These are phyloP conservation scores for Hozukius guyotensis DNA, from an alignment of 2,797 vertebrate genomes.

Conservation along the genomic window DNA sequence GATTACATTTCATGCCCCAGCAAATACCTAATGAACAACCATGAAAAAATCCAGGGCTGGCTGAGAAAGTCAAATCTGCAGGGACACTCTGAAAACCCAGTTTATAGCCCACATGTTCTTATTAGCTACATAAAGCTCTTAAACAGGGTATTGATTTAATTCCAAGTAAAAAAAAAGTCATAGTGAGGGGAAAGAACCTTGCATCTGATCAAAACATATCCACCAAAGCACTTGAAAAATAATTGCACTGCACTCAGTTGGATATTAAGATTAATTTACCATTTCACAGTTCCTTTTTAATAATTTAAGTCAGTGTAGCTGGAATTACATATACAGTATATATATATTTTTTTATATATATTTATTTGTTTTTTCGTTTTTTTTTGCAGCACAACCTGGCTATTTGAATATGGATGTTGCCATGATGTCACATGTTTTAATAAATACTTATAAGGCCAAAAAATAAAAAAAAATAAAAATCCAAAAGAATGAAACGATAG, in stretches of 20 bases:
- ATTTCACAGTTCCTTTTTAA: not conserved
- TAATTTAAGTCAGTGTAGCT: not conserved
- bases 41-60: conserved; percentile 23
- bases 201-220: not conserved
- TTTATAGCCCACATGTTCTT: not conserved
- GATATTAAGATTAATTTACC: not conserved
- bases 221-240: not conserved
- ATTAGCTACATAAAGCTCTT: not conserved
- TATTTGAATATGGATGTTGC: not conserved
- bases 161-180: not conserved
- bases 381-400: not conserved
- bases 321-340: not conserved
- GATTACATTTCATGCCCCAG: conserved; percentile 55
- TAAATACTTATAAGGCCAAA: too few species aligned
- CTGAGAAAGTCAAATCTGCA: conserved; percentile 15
- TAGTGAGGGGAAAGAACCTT: not conserved
- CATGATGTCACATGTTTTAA: too few species aligned
- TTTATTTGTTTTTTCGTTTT: not conserved
- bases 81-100: conserved; percentile 14
- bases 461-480: too few species aligned
- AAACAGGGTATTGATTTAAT: conserved; percentile 3
- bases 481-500: too few species aligned
- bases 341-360: not conserved
- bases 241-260: not conserved
- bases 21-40: conserved; percentile 56